Evolutionary conservation across 2,113 vertebrate species (phyloP).

Genomic region (Colistium nudipinnis): DNA sequence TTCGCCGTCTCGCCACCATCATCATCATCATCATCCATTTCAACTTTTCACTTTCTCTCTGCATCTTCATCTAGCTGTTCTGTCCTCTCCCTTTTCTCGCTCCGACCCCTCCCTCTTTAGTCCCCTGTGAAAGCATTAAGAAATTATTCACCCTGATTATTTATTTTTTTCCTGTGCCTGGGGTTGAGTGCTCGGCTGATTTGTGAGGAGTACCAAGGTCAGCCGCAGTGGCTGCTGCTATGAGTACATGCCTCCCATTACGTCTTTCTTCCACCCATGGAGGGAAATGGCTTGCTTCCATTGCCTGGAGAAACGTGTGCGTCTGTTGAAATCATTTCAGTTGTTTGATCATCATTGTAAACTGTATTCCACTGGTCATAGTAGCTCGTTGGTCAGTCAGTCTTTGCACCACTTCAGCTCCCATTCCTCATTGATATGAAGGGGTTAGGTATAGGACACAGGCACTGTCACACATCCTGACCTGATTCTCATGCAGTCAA

Average conservation of each 20-base stretch:
- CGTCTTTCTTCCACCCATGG: slow-evolving; percentile 13
- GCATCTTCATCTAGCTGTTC: background rate
- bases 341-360: slow-evolving; percentile 4
- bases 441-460: background rate
- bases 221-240: slow-evolving; percentile 42
- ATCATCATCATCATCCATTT: slow-evolving; percentile 45
- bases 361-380: background rate
- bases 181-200: slow-evolving; percentile 41
- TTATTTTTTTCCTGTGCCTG: slow-evolving; percentile 18
- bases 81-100: background rate
- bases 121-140: slow-evolving; percentile 47
- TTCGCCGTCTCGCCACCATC: slow-evolving; percentile 2
- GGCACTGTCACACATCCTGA: background rate
- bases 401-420: background rate
- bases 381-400: background rate
- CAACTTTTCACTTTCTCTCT: background rate
- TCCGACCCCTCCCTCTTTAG: slow-evolving; percentile 24
- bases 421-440: background rate
- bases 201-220: slow-evolving; percentile 52
- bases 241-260: slow-evolving; percentile 14
- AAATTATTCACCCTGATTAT: slow-evolving; percentile 71
- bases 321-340: background rate
- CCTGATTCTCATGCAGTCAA: background rate
- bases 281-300: background rate
- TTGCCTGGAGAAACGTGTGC: slow-evolving; percentile 1